phyloP scores from a whole-genome alignment of 2,113 vertebrate species.

The Lonchura striata region DNA sequence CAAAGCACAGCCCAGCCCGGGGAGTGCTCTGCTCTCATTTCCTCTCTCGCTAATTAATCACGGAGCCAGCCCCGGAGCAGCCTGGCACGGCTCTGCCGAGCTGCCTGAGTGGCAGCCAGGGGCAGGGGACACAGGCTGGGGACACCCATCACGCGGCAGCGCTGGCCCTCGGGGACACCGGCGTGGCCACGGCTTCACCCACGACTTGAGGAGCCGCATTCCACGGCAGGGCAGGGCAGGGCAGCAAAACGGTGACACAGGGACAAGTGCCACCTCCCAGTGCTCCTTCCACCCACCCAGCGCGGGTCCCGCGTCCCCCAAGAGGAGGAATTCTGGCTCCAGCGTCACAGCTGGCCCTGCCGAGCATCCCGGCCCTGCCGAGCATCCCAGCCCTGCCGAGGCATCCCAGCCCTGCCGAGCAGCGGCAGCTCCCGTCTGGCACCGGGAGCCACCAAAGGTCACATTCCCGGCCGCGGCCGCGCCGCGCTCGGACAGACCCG shows the following conservation, averaged over 20 bases:
- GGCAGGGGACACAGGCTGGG: not conserved
- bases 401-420: not conserved
- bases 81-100: rapidly evolving
- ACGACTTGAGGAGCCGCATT: not conserved
- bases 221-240: not conserved
- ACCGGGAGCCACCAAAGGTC: not conserved
- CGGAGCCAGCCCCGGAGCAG: not conserved
- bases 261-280: not conserved
- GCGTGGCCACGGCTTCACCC: not conserved
- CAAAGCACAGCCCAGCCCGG: not conserved
- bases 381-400: too few relatives aligned
- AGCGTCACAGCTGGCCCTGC: not conserved
- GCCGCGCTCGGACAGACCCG: not conserved
- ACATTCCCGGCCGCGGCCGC: not conserved
- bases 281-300: rapidly evolving
- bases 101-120: not conserved
- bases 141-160: not conserved
- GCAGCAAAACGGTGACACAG: rapidly evolving
- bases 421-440: not conserved
- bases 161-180: not conserved
- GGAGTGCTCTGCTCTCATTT: not conserved
- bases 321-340: not conserved
- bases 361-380: too few relatives aligned
- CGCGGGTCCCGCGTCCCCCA: rapidly evolving
- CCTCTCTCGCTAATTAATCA: not conserved